A percentile compares a stretch with the other conserved stretches of the same genome.
Evolutionary conservation across 2,888 invertebrate genomes (phyloP).

Genomic region (Drosophila rubida): DNA sequence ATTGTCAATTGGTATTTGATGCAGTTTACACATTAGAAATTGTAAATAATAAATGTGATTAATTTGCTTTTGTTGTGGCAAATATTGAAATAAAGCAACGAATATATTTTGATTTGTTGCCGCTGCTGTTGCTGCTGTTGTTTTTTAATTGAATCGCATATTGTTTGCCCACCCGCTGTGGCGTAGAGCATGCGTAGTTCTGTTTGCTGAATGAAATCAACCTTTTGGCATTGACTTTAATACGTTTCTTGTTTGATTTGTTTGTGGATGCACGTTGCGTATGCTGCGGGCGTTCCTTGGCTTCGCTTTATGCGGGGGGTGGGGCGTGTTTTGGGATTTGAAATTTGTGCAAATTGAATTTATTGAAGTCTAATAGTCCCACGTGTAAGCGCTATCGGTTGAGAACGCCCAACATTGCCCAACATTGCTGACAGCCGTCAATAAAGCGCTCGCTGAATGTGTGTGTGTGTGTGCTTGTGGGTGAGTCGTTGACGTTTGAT

Average conservation of each 20-base stretch:
- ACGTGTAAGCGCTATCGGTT: conserved; percentile 55
- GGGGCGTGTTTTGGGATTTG: conserved; percentile 57
- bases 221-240: conserved; percentile 41
- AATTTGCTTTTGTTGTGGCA: conserved; percentile 3
- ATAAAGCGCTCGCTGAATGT: conserved; percentile 32
- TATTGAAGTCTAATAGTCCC: conserved; percentile 79
- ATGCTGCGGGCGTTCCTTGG: conserved; percentile 60
- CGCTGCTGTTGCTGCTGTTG: background rate
- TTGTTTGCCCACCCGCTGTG: conserved; percentile 10
- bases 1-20: conserved; percentile 6
- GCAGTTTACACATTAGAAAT: conserved; percentile 6
- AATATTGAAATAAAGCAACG: conserved; percentile 10
- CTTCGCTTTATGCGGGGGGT: conserved; percentile 26
- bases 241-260: conserved; percentile 70
- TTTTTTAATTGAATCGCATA: background rate
- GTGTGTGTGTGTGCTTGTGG: conserved; percentile 22
- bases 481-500: conserved; percentile 74
- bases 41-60: conserved; percentile 7
- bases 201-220: conserved; percentile 5
- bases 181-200: conserved; percentile 36
- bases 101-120: background rate
- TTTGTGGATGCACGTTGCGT: conserved; percentile 73
- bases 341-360: conserved; percentile 81
- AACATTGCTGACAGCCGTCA: conserved; percentile 54
- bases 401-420: conserved; percentile 61